A percentile compares a stretch with the other conserved stretches of the same genome.
Evolutionary conservation across 1,140 invertebrate species (phyloP).

Genomic region (Drosophila pachea): DNA sequence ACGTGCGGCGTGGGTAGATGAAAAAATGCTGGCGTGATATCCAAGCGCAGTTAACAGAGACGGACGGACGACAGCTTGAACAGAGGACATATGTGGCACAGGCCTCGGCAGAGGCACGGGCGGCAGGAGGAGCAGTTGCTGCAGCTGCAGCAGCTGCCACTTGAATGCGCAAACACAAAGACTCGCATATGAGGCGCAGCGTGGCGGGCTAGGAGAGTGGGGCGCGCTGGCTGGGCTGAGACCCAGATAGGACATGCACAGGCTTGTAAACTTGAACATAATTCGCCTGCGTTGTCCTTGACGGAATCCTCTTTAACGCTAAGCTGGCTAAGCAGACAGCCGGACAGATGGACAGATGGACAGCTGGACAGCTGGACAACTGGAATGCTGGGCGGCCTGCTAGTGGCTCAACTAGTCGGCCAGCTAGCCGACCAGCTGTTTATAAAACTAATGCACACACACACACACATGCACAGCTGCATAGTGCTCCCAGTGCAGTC

Average conservation of each 20-base stretch:
- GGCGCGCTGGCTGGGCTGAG: conserved; percentile 1
- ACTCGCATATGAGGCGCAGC: conserved; percentile 58
- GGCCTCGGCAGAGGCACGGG: neutral
- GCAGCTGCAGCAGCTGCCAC: conserved; percentile 38
- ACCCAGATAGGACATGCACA: conserved; percentile 9
- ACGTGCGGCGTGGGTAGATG: no score
- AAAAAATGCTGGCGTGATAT: neutral
- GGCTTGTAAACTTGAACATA: conserved; percentile 29
- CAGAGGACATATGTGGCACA: conserved; percentile 1
- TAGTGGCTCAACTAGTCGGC: conserved; percentile 10
- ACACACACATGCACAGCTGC: conserved; percentile 6
- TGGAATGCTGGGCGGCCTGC: no score
- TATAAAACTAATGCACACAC: conserved; percentile 27
- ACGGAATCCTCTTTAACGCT: conserved; percentile 59
- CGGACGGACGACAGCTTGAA: neutral
- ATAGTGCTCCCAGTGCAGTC: conserved; percentile 33
- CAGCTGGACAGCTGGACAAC: neutral
- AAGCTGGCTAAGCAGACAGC: conserved; percentile 48
- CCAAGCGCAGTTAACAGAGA: conserved; percentile 19
- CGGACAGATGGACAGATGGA: conserved; percentile 18
- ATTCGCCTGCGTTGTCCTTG: conserved; percentile 57
- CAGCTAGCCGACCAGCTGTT: conserved; percentile 24
- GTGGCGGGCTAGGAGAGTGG: conserved; percentile 17
- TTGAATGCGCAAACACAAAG: conserved; percentile 75
- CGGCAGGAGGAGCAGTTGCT: neutral